Evolutionary conservation across 1,140 invertebrate genomes (phyloP).

Genomic region (Dendroctonus valens): DNA sequence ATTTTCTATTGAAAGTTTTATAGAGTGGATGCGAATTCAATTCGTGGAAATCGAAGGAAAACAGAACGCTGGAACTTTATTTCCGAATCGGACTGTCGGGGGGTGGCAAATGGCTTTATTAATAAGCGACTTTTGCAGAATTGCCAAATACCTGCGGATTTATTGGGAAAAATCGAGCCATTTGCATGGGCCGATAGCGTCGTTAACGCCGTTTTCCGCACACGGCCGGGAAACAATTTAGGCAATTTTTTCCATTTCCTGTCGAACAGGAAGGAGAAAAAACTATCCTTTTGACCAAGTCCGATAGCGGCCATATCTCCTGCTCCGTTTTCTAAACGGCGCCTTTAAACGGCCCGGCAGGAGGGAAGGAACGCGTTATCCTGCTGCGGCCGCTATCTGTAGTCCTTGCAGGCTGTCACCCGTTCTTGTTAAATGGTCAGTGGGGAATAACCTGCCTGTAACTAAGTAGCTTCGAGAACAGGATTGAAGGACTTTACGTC

Average conservation of each 20-base stretch:
- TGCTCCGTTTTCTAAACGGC: constrained; percentile 16
- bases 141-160: too few relatives aligned
- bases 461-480: constrained; percentile 21
- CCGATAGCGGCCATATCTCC: constrained; percentile 24
- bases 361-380: constrained; percentile 21
- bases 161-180: too few relatives aligned
- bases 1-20: constrained; percentile 34
- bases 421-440: constrained; percentile 27
- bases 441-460: constrained; percentile 27
- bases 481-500: constrained; percentile 20
- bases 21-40: constrained; percentile 27
- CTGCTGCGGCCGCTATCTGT: constrained; percentile 25
- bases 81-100: too few relatives aligned
- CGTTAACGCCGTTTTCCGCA: constrained; percentile 8
- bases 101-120: too few relatives aligned
- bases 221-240: constrained; percentile 21
- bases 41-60: constrained; percentile 13
- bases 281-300: constrained; percentile 18
- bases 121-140: too few relatives aligned
- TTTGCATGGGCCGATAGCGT: too few relatives aligned
- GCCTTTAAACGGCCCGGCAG: constrained; percentile 13
- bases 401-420: constrained; percentile 23
- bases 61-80: not conserved
- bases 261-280: constrained; percentile 10
- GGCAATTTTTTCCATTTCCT: constrained; percentile 26